phyloP scores from a whole-genome alignment of 2,113 vertebrate species.

The Phocoena phocoena region DNA sequence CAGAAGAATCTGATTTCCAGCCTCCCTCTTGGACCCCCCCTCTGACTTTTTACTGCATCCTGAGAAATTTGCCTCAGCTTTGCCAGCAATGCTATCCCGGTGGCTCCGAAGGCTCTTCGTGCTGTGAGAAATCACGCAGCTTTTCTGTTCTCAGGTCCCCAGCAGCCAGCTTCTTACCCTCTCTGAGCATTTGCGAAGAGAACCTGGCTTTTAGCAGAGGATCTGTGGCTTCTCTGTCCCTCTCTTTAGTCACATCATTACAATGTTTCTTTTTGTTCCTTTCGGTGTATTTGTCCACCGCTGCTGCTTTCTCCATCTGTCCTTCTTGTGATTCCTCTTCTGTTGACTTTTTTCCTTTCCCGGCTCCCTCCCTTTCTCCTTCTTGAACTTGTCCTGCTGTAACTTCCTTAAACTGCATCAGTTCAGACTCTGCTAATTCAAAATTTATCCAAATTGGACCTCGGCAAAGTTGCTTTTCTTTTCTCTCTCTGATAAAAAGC shows the following conservation, averaged over 20 bases:
- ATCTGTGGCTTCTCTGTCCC: neutral
- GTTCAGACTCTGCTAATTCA: slow-evolving; percentile 5
- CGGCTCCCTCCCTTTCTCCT: neutral
- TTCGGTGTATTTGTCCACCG: neutral
- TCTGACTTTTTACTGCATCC: neutral
- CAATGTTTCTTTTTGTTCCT: slow-evolving; percentile 40
- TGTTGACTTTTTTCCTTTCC: neutral
- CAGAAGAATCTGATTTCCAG: neutral
- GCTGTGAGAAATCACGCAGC: neutral
- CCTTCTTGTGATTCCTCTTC: slow-evolving; percentile 4
- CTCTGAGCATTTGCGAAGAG: neutral
- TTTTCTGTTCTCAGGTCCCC: neutral
- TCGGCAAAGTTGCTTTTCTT: neutral
- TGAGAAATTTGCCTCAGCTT: neutral
- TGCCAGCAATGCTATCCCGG: neutral
- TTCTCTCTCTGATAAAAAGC: slow-evolving; percentile 46
- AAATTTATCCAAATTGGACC: slow-evolving; percentile 24
- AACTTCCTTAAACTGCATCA: slow-evolving; percentile 16
- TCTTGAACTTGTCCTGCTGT: slow-evolving; percentile 8
- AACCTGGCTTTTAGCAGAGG: neutral
- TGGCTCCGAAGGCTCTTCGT: neutral
- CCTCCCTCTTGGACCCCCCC: neutral
- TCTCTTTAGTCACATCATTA: slow-evolving; percentile 38
- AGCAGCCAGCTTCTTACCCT: neutral
- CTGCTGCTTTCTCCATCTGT: neutral